Evolutionary conservation across 30 jellyfish, hydroid and myxozoan species (phyloP).

Genomic region (Catostylus mosaicus): DNA sequence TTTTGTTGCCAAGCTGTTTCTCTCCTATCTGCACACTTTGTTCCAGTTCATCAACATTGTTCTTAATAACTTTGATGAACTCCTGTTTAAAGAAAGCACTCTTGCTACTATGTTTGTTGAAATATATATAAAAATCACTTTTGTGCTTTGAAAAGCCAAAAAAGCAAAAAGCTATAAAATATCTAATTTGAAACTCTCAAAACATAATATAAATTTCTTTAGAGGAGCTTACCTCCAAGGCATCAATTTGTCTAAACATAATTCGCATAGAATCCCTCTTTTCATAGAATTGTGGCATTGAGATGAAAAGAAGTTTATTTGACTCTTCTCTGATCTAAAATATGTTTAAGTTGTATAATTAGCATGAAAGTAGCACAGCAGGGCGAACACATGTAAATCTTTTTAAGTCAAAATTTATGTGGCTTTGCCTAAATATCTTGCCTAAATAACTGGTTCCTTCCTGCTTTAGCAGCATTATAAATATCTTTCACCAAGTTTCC

Average conservation of each 20-base stretch:
- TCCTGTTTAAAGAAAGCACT: slow-evolving; percentile 35
- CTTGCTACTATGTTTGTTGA: too few relatives aligned
- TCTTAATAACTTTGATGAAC: slow-evolving; percentile 57
- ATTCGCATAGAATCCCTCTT: slow-evolving; percentile 35
- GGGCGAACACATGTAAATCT: too few relatives aligned
- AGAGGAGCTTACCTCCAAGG: slow-evolving; percentile 54
- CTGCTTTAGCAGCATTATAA: too few relatives aligned
- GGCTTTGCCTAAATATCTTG: too few relatives aligned
- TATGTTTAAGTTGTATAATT: background rate
- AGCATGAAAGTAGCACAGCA: background rate
- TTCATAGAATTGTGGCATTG: slow-evolving; percentile 67
- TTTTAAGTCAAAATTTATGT: too few relatives aligned
- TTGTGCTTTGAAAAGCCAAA: too few relatives aligned
- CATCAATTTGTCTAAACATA: slow-evolving; percentile 59
- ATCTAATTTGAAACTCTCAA: too few relatives aligned
- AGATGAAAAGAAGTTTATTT: slow-evolving; percentile 49
- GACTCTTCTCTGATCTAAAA: slow-evolving; percentile 74
- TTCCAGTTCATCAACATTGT: slow-evolving; percentile 76
- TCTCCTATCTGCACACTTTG: slow-evolving; percentile 82
- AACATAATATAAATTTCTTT: too few relatives aligned
- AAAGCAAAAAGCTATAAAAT: too few relatives aligned
- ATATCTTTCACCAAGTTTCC: too few relatives aligned
- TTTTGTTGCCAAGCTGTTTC: slow-evolving; percentile 85
- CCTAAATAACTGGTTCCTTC: too few relatives aligned
- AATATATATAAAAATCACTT: too few relatives aligned